A percentile compares a stretch with the other conserved stretches of the same genome.
Evolutionary conservation across 2,797 vertebrate species (phyloP).

Genomic region (Smutsia gigantea): DNA sequence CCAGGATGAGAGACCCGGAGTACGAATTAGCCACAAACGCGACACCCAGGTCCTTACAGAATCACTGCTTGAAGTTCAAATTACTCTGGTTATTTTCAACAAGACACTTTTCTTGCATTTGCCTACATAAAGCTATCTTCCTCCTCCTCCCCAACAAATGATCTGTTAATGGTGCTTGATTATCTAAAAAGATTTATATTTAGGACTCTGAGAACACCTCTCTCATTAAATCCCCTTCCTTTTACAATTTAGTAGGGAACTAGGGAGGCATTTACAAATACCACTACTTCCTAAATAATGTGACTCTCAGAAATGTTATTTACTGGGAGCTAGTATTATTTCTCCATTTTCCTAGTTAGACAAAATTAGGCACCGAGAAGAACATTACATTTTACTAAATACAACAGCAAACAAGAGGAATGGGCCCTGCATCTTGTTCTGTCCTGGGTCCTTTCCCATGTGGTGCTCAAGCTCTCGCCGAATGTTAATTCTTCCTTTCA

Average conservation of each 20-base stretch:
- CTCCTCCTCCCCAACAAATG: neutral
- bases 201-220: neutral
- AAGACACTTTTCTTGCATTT: neutral
- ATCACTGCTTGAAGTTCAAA: neutral
- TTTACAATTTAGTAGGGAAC: neutral
- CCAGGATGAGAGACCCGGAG: neutral
- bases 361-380: neutral
- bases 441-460: neutral
- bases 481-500: neutral
- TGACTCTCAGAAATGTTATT: neutral
- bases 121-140: neutral
- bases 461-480: neutral
- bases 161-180: neutral
- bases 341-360: neutral
- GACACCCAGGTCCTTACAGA: neutral
- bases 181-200: neutral
- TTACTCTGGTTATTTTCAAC: neutral
- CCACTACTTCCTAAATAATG: conserved; percentile 14
- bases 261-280: neutral
- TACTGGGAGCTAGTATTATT: neutral
- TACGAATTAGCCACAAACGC: neutral
- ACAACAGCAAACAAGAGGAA: neutral
- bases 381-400: neutral
- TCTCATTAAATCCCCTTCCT: neutral
- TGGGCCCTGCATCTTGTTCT: neutral